Conservation (phyloP, 2,888 invertebrate genomes). For the Oegoconia quadripuncta region DNA sequence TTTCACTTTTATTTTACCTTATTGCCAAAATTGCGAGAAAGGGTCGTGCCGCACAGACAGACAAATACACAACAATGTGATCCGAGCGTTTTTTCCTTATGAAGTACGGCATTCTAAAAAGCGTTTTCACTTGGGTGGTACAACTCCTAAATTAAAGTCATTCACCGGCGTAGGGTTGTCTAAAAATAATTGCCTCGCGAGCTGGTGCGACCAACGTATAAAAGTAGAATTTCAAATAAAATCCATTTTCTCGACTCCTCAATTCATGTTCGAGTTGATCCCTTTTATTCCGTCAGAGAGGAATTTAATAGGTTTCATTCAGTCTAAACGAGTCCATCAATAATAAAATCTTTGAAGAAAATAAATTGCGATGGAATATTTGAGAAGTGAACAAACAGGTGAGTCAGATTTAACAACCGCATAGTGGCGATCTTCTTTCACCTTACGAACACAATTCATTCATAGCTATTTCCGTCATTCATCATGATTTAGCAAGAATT, state of each 20-base stretch:
- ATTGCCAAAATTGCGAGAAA: too few species aligned
- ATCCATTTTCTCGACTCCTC: constrained; percentile 35
- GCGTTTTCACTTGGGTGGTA: too few species aligned
- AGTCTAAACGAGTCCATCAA: constrained; percentile 17
- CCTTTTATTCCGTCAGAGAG: constrained; percentile 22
- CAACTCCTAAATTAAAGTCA: neutral
- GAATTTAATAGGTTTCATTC: constrained; percentile 26
- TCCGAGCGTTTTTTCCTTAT: too few species aligned
- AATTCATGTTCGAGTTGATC: constrained; percentile 36
- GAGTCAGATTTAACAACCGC: neutral
- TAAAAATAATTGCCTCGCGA: constrained; percentile 3
- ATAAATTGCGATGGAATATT: constrained; percentile 10
- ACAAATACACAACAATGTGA: too few species aligned
- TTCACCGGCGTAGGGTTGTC: neutral
- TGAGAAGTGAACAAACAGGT: neutral
- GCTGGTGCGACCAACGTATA: neutral
- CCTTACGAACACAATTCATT: constrained; percentile 7
- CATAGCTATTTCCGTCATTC: constrained; percentile 6
- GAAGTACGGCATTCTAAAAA: too few species aligned
- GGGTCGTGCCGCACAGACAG: too few species aligned
- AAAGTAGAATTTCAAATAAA: constrained; percentile 19
- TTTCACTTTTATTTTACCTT: too few species aligned
- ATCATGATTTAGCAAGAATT: neutral
- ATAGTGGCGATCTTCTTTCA: constrained; percentile 11
- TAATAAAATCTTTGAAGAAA: constrained; percentile 15